Evolutionary conservation across 2,797 vertebrate species (phyloP).

Genomic region (Hozukius guyotensis): DNA sequence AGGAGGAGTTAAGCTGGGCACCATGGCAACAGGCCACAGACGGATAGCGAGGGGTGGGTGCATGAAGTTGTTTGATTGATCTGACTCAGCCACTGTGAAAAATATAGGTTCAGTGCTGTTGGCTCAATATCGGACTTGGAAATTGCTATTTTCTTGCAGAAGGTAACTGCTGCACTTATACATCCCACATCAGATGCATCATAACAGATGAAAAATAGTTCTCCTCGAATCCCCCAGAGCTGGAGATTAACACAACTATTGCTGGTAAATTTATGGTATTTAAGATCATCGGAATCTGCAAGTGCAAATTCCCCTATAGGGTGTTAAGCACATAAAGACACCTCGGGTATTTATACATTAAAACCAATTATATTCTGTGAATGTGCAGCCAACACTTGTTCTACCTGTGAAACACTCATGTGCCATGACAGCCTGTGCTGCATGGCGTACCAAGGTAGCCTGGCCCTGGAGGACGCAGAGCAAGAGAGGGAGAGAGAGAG

Average conservation of each 20-base stretch:
- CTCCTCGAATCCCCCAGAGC: not conserved
- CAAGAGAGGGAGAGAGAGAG: not conserved
- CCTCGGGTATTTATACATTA: constrained; percentile 69
- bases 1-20: constrained; percentile 76
- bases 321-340: constrained; percentile 40
- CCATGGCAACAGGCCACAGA: constrained; percentile 85
- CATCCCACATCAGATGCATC: constrained; percentile 14
- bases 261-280: not conserved
- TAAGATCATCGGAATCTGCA: constrained; percentile 22
- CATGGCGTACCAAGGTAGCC: constrained; percentile 43
- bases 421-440: constrained; percentile 62
- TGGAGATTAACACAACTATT: constrained; percentile 6
- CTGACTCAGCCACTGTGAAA: constrained; percentile 74
- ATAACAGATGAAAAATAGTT: constrained; percentile 11
- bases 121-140: constrained; percentile 64
- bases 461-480: constrained; percentile 19
- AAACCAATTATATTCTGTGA: constrained; percentile 72
- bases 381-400: constrained; percentile 65
- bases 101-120: constrained; percentile 67
- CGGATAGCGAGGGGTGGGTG: constrained; percentile 63
- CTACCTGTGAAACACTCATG: constrained; percentile 72
- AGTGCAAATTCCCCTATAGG: constrained; percentile 24
- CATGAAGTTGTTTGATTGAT: constrained; percentile 73
- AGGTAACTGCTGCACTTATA: constrained; percentile 32
- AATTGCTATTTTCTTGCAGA: constrained; percentile 65